Evolutionary conservation across 1,140 invertebrate genomes (phyloP).

Genomic region (Pogonomyrmex californicus): DNA sequence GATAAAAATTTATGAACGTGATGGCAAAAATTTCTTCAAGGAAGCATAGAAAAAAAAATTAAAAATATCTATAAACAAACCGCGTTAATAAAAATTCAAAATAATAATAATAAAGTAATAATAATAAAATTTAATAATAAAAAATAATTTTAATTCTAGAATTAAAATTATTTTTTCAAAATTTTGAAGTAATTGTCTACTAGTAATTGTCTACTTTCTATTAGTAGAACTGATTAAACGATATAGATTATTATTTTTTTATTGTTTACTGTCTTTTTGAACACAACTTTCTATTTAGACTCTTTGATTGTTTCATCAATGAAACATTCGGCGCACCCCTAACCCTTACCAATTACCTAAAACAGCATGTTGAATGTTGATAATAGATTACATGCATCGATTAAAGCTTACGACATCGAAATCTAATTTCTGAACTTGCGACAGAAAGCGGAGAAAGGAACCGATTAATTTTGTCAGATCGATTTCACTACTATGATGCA

Average conservation of each 20-base stretch:
- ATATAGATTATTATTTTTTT: too few species aligned
- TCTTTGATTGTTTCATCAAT: neutral
- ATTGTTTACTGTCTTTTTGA: neutral
- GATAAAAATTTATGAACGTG: neutral
- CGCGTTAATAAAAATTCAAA: neutral
- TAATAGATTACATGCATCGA: neutral
- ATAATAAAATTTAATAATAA: too few species aligned
- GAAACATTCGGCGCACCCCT: neutral
- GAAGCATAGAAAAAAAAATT: neutral
- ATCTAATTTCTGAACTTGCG: conserved; percentile 17
- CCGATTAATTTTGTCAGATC: conserved; percentile 11
- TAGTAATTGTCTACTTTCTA: neutral
- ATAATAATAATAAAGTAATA: too few species aligned
- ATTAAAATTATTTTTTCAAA: too few species aligned
- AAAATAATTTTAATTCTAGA: too few species aligned
- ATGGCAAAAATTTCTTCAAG: neutral
- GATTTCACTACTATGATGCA: conserved; percentile 12
- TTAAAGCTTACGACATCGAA: conserved; percentile 13
- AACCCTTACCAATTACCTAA: neutral
- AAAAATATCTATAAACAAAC: neutral
- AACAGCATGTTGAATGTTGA: neutral
- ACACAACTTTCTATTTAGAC: neutral
- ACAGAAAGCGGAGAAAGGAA: neutral
- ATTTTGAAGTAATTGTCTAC: too few species aligned
- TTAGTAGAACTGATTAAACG: neutral